Evolutionary conservation across 37 sponge, comb jelly and placozoan species (phyloP), one percentile per base, ranked within the genome.

Genomic region (Lycopodina hypogea): DNA sequence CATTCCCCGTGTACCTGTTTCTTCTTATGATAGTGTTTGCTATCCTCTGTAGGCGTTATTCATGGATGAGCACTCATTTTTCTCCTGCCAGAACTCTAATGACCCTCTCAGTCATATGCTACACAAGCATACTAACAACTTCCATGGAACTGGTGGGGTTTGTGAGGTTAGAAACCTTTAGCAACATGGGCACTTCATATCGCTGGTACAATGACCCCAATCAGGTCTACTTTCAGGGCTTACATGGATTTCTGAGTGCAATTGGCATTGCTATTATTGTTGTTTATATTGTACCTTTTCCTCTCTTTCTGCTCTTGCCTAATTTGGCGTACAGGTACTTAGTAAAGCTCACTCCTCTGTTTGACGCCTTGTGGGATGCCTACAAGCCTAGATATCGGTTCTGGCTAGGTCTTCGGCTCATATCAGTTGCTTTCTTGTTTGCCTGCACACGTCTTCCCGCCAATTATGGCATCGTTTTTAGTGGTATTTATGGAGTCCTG

Each of bases 131-230:
- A 17, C 35, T 78, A 7, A 38, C 41, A 12, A 69, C 84, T 32
- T 80, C 67, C 40, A 8, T 88, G 24, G 51, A 41, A 22, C 66
- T 88, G 19, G 35, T 88, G 1, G 66, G 76, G 34, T 19, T 42
- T 21, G 21, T 59, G 24, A 61, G 50, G 1, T 28, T 84, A 3
- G 7, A 39, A 0, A 82, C 72, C 17, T 14, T 39, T 26, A 60
- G 30, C 1, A 72, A 52, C 6, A 38, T 52, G 26, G 24, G 23
- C 19, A 33, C 29, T 17, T 69, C 38, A 26, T 26, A 61, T 2
- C 78, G 78, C 7, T 88, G 88, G 88, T 53, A 26, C 17, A 38
- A 29, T 28, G 88, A 88, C 69, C 78, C 83, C 24, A 88, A 55
- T 53, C 35, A 66, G 9, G 22, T 9, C 18, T 88, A 88, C 64